Conservation (phyloP, 2,888 invertebrate genomes). For the Tipula vernalis region DNA sequence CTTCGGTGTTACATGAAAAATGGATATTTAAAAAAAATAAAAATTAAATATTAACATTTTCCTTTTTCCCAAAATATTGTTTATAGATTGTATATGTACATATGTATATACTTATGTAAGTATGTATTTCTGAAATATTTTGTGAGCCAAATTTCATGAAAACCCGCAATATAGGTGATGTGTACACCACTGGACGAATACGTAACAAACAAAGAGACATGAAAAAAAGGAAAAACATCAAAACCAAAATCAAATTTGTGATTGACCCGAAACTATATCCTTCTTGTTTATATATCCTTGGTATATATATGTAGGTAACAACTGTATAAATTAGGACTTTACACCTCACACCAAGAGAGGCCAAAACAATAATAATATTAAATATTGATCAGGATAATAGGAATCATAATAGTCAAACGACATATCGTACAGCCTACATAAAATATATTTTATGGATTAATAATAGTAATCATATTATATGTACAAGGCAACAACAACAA, state of each 20-base stretch:
- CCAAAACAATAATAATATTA: background rate
- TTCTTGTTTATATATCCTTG: too few relatives aligned
- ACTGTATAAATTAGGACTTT: background rate
- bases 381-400: background rate
- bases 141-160: background rate
- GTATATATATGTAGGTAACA: background rate
- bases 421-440: background rate
- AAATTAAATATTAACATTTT: background rate
- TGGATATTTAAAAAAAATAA: background rate
- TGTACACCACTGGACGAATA: background rate
- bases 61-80: background rate
- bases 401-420: background rate
- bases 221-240: background rate
- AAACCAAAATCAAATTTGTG: background rate
- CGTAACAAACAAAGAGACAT: background rate
- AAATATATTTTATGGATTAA: background rate
- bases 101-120: background rate
- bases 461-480: background rate
- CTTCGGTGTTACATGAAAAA: background rate
- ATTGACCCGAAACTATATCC: background rate
- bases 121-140: background rate
- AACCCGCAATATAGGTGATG: background rate
- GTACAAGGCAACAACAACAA: background rate
- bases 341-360: background rate
- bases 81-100: background rate